A percentile compares a stretch with the other conserved stretches of the same genome.
Conservation (phyloP, 2,888 invertebrate genomes). For the Heliothis peltigera region DNA sequence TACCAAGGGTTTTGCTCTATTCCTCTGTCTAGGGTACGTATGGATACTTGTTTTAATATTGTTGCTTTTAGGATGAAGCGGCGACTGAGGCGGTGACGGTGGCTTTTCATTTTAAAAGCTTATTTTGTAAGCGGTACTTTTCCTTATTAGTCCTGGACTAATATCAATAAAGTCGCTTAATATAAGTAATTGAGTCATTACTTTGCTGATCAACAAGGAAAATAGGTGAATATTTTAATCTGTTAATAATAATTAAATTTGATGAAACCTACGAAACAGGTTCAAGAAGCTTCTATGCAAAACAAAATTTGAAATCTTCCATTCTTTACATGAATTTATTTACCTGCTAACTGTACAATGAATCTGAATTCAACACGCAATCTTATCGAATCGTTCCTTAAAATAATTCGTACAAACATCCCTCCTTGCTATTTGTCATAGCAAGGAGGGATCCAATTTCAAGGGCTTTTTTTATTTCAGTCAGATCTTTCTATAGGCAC, state of each 20-base stretch:
- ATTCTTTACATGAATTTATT: not conserved
- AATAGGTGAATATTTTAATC: too few species aligned
- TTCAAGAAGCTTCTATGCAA: not conserved
- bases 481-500: not conserved
- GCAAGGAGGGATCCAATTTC: constrained; percentile 1
- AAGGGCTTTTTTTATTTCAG: not conserved
- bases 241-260: too few species aligned
- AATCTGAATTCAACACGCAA: not conserved
- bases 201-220: too few species aligned
- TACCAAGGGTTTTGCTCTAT: constrained; percentile 93
- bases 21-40: constrained; percentile 82
- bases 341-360: not conserved
- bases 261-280: too few species aligned
- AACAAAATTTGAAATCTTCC: not conserved
- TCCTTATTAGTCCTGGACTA: too few species aligned
- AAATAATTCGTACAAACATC: not conserved
- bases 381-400: not conserved
- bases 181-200: too few species aligned
- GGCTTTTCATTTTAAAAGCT: not conserved
- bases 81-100: not conserved
- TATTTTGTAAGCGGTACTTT: not conserved
- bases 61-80: not conserved
- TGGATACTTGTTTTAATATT: not conserved
- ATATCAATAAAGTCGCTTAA: too few species aligned
- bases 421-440: too few species aligned